Percentiles rank a stretch among this genome's conserved stretches.
Conservation (phyloP, 2,888 invertebrate species). For the Drosophila robusta region DNA sequence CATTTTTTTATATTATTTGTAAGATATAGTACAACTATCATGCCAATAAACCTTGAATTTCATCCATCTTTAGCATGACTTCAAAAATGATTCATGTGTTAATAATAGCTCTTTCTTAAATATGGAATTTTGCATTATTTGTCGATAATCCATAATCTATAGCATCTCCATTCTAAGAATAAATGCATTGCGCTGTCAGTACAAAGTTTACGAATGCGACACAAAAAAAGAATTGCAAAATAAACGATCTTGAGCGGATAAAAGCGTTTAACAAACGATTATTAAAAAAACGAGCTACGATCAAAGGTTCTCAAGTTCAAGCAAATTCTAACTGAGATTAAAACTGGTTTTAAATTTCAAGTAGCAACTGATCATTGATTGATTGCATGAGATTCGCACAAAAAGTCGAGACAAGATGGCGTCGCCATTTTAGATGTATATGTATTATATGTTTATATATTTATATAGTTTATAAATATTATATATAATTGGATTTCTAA, state of each 20-base stretch:
- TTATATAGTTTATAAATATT: background rate
- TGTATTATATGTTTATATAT: background rate
- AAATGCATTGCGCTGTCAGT: too few species aligned
- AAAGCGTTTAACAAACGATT: background rate
- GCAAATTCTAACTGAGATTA: background rate
- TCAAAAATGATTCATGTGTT: too few species aligned
- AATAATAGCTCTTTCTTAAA: too few species aligned
- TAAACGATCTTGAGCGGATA: background rate
- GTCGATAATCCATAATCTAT: too few species aligned
- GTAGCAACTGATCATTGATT: conserved; percentile 1
- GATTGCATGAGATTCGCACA: background rate
- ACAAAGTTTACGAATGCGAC: background rate
- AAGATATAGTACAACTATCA: too few species aligned
- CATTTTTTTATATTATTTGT: too few species aligned
- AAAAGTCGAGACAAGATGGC: conserved; percentile 1
- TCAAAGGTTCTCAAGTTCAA: background rate
- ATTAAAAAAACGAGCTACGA: background rate
- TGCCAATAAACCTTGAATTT: too few species aligned
- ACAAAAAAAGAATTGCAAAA: conserved; percentile 7
- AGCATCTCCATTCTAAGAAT: too few species aligned
- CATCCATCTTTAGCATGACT: too few species aligned
- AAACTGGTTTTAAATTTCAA: conserved; percentile 11
- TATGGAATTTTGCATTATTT: too few species aligned
- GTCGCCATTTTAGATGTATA: background rate
- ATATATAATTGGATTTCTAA: background rate